phyloP scores from a whole-genome alignment of 2,888 invertebrate species.

The Taenaris catops region DNA sequence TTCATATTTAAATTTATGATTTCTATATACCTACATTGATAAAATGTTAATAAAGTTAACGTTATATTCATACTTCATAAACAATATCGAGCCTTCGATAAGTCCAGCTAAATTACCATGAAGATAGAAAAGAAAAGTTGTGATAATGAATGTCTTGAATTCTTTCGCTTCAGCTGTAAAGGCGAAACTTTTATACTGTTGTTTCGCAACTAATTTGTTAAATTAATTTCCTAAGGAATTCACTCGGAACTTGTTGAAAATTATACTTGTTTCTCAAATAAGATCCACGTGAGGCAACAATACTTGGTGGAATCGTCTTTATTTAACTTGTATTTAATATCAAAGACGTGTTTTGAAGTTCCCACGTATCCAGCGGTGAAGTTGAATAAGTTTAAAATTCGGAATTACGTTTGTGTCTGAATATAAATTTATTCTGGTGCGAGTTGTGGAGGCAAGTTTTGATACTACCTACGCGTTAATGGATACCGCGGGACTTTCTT shows the following conservation, averaged over 20 bases:
- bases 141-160: constrained; percentile 38
- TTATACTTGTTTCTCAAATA: constrained; percentile 60
- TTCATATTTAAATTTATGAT: no score
- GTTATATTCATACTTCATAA: no score
- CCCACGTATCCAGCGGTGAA: constrained; percentile 39
- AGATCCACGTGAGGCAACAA: constrained; percentile 57
- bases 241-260: constrained; percentile 49
- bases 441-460: constrained; percentile 30
- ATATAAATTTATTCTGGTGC: constrained; percentile 42
- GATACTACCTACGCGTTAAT: constrained; percentile 20
- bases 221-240: constrained; percentile 58
- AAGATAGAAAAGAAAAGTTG: constrained; percentile 25
- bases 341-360: constrained; percentile 63
- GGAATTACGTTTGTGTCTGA: constrained; percentile 52
- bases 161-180: constrained; percentile 41
- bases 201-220: constrained; percentile 54
- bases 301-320: constrained; percentile 58
- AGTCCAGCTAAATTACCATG: constrained; percentile 3
- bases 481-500: no score
- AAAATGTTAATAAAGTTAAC: no score
- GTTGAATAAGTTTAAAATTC: constrained; percentile 55
- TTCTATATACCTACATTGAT: no score
- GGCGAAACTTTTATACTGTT: constrained; percentile 41
- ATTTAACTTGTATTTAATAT: constrained; percentile 73
- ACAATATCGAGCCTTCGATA: not conserved